Evolutionary conservation across 2,797 vertebrate genomes (phyloP), one percentile per base, ranked within the genome.

Genomic region (Hozukius guyotensis): DNA sequence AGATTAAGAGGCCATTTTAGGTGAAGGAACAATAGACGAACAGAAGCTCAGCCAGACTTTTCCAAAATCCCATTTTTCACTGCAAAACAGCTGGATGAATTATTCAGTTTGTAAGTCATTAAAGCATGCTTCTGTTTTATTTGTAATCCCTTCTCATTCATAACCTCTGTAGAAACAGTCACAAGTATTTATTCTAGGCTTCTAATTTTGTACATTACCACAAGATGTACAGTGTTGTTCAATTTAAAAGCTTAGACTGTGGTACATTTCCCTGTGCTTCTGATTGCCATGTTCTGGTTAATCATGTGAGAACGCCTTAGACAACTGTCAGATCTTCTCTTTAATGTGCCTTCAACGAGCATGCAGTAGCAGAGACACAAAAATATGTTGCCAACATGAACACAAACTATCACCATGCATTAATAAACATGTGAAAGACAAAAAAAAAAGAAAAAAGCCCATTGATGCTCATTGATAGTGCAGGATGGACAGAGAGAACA

Each of bases 1-100:
- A 69, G 80, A 87, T 72, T 74, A 78, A 66, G 64, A 49, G 70
- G 42, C 5, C 52, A 68, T 75, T 1, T 75, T 52, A 75, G 63
- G 16, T 79, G 81, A 79, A 61, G 56, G 13, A 25, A 67, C 79
- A 78, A 53, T 36, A 65, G 67, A 56, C 22, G n/a, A 62, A 53
- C 72, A 71, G 72, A 65, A 59, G 69, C 78, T 77, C 29, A 49
- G 29, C 27, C 31, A 78, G 53, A 73, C 18, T 80, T 78, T 49
- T 10, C 18, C 29, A 13, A 66, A 78, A 68, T 64, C 42, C 46
- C 2, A 52, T 6, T 0, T 66, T 84, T 65, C 20, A 70, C 18
- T 38, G 42, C 36, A 52, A 31, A 77, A 68, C 61, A 74, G 61
- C 53, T 72, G 73, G 34, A 20, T 76, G 53, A 76, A 67, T 57